Evolutionary conservation across 1,140 invertebrate species (phyloP).

Genomic region (Drosophila aff.): DNA sequence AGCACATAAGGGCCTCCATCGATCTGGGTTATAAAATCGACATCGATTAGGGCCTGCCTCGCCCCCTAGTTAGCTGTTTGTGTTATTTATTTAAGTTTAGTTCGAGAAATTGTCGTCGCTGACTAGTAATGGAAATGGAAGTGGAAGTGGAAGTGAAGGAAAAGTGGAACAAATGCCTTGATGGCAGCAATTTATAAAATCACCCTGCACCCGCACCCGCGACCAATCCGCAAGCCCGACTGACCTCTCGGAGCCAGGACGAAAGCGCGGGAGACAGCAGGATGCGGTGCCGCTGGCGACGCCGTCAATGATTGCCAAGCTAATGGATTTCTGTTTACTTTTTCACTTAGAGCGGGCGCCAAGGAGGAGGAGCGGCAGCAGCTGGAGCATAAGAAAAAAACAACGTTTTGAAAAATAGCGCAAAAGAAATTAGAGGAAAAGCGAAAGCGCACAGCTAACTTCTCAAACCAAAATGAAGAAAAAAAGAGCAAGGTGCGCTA

Average conservation of each 20-base stretch:
- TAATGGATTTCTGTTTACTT: constrained; percentile 85
- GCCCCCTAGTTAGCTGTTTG: constrained; percentile 44
- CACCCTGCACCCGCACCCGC: constrained; percentile 46
- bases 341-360: constrained; percentile 74
- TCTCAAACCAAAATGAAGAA: constrained; percentile 18
- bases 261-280: constrained; percentile 10
- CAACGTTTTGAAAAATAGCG: constrained; percentile 77
- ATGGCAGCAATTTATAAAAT: constrained; percentile 80
- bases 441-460: constrained; percentile 73
- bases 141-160: constrained; percentile 49
- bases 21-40: constrained; percentile 81
- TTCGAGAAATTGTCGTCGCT: constrained; percentile 44
- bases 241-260: constrained; percentile 41
- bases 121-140: constrained; percentile 42
- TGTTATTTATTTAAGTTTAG: constrained; percentile 70
- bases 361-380: constrained; percentile 31
- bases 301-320: constrained; percentile 83
- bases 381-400: constrained; percentile 34
- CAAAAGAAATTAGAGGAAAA: constrained; percentile 80
- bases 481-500: constrained; percentile 36
- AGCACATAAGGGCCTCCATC: constrained; percentile 82
- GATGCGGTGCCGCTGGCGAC: constrained; percentile 63
- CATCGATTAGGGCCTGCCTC: constrained; percentile 55
- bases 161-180: constrained; percentile 74
- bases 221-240: constrained; percentile 18